Conservation (phyloP, 2,888 invertebrate genomes). For the Lutraria lutraria region DNA sequence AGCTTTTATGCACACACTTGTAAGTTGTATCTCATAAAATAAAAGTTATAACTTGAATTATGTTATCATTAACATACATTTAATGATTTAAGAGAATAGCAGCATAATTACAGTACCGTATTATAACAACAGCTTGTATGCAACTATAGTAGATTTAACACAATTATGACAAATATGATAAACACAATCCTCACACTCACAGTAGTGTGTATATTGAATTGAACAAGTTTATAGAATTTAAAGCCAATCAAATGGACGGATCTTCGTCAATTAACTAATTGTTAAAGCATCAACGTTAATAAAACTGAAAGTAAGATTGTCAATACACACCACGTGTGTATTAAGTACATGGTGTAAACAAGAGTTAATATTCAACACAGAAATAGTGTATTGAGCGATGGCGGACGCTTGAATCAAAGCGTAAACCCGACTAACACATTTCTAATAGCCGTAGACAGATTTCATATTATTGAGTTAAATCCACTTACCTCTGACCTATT, state of each 20-base stretch:
- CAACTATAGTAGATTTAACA: too few relatives aligned
- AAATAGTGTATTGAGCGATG: slow-evolving; percentile 19
- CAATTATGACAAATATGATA: neutral
- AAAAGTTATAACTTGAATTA: too few relatives aligned
- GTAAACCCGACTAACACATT: neutral
- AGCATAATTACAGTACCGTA: too few relatives aligned
- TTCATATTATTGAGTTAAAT: slow-evolving; percentile 18
- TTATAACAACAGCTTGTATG: too few relatives aligned
- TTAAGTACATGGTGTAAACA: slow-evolving; percentile 22
- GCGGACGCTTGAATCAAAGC: neutral
- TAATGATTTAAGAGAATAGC: too few relatives aligned
- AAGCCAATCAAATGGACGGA: neutral
- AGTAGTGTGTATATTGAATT: neutral
- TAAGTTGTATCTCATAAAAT: too few relatives aligned
- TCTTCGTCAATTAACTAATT: neutral
- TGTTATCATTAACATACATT: too few relatives aligned
- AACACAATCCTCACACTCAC: neutral
- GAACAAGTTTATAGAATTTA: neutral
- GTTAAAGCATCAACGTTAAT: neutral
- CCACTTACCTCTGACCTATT: slow-evolving; percentile 55
- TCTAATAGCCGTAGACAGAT: neutral
- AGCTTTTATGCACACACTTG: too few relatives aligned
- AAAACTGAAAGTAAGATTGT: slow-evolving; percentile 10
- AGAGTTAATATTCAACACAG: neutral
- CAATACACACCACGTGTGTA: slow-evolving; percentile 23